Conservation (phyloP, 2,888 invertebrate genomes). For the Pammene fasciana region DNA sequence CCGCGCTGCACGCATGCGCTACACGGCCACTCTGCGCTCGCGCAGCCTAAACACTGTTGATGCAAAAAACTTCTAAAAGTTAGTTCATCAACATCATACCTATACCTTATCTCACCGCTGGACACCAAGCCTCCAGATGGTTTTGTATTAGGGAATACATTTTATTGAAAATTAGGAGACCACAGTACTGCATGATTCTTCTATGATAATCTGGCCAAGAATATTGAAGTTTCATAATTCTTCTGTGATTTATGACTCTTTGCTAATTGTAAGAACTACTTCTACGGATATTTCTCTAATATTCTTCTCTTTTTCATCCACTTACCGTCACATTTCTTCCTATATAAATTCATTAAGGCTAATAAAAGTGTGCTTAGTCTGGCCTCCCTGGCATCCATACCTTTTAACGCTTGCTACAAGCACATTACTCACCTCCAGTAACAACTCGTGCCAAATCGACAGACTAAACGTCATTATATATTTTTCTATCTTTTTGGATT, state of each 20-base stretch:
- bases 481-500: background rate
- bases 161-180: too few relatives aligned
- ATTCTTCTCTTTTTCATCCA: background rate
- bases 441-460: constrained; percentile 18
- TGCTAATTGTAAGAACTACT: too few relatives aligned
- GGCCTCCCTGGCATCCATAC: background rate
- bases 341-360: background rate
- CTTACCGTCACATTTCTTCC: background rate
- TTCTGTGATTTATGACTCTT: too few relatives aligned
- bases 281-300: too few relatives aligned
- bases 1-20: constrained; percentile 25
- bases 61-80: background rate
- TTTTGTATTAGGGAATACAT: too few relatives aligned
- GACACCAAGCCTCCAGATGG: too few relatives aligned
- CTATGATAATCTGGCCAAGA: too few relatives aligned
- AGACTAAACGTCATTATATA: background rate
- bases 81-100: background rate
- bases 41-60: constrained; percentile 5
- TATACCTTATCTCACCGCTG: too few relatives aligned
- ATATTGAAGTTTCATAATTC: too few relatives aligned
- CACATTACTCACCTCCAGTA: constrained; percentile 12
- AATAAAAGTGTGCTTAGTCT: background rate
- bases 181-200: too few relatives aligned
- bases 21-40: constrained; percentile 6
- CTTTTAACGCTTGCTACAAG: constrained; percentile 18